Conservation (phyloP, 2,888 invertebrate genomes). For the Amphipyra tragopoginis region DNA sequence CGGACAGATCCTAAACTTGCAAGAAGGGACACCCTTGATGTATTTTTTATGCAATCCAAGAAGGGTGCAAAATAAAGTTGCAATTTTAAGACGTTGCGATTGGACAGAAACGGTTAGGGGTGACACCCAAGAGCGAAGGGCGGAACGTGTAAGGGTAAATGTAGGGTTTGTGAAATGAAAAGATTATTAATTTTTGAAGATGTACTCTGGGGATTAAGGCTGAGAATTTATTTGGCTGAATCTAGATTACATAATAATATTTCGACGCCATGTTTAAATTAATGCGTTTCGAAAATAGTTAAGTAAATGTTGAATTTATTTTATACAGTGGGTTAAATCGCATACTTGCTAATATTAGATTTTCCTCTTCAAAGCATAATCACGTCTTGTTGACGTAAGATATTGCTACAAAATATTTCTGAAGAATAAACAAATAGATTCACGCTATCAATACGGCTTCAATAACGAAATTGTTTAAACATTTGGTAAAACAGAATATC, state of each 20-base stretch:
- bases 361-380: neutral
- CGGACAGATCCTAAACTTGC: slow-evolving; percentile 65
- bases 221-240: slow-evolving; percentile 39
- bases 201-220: slow-evolving; percentile 20
- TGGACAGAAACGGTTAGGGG: slow-evolving; percentile 75
- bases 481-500: no score
- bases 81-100: slow-evolving; percentile 74
- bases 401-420: no score
- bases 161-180: slow-evolving; percentile 49
- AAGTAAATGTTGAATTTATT: neutral
- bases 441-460: no score
- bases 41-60: slow-evolving; percentile 77
- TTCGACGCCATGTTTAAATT: slow-evolving; percentile 10
- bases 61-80: slow-evolving; percentile 76
- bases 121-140: slow-evolving; percentile 71
- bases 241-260: slow-evolving; percentile 37
- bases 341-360: neutral
- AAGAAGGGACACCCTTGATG: slow-evolving; percentile 68
- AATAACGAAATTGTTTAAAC: no score
- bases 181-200: slow-evolving; percentile 58
- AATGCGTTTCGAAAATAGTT: neutral
- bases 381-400: no score
- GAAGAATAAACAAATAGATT: no score
- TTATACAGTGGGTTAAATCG: no score
- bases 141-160: slow-evolving; percentile 59